Conservation (phyloP, 2,113 vertebrate species). For the Nansenia antarctica region DNA sequence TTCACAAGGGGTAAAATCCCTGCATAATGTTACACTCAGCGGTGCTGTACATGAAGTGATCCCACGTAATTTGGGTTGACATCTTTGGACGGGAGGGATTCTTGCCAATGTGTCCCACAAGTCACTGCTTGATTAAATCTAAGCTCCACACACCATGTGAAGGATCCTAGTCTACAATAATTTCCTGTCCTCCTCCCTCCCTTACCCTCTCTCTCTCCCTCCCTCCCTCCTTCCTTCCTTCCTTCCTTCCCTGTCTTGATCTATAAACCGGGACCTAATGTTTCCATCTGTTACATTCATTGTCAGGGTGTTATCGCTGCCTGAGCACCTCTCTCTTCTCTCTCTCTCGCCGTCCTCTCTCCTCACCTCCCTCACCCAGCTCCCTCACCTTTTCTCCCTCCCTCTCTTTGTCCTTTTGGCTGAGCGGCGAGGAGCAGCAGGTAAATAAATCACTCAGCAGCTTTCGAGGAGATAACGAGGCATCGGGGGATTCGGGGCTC, state of each 20-base stretch:
- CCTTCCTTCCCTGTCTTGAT: constrained; percentile 11
- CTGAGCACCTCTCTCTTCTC: constrained; percentile 40
- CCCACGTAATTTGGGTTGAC: constrained; percentile 49
- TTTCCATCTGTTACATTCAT: constrained; percentile 58
- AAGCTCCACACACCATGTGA: constrained; percentile 9
- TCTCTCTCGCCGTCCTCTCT: constrained; percentile 37
- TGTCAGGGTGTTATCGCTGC: constrained; percentile 50
- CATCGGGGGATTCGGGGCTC: constrained; percentile 62
- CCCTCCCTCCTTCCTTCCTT: neutral
- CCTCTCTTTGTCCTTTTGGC: constrained; percentile 47
- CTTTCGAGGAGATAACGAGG: constrained; percentile 75
- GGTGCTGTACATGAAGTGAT: constrained; percentile 28
- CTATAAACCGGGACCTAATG: constrained; percentile 48
- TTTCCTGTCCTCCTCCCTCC: constrained; percentile 38
- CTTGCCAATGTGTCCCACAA: constrained; percentile 43
- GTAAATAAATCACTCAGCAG: constrained; percentile 78
- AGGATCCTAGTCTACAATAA: constrained; percentile 33
- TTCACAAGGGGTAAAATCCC: no score
- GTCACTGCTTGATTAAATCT: constrained; percentile 33
- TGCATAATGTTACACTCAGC: no score
- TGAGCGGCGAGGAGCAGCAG: constrained; percentile 59
- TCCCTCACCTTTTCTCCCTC: constrained; percentile 32
- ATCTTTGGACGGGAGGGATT: constrained; percentile 29
- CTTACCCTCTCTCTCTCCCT: constrained; percentile 10
- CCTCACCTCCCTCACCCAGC: constrained; percentile 26